Evolutionary conservation across 2,888 invertebrate genomes (phyloP).

Genomic region (Volucella bombylans): DNA sequence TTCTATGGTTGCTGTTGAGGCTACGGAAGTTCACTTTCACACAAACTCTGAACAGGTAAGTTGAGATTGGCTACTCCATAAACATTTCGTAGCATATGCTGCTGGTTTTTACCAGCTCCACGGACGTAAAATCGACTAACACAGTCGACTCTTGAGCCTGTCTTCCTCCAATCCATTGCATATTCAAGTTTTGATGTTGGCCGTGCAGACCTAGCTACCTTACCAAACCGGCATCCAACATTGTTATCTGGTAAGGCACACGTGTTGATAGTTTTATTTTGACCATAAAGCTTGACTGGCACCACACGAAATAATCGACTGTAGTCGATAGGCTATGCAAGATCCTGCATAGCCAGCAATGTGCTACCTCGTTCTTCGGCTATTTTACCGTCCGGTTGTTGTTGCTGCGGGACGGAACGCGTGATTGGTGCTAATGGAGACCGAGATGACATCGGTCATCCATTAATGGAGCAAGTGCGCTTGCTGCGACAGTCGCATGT

Average conservation of each 20-base stretch:
- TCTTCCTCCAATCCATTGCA: background rate
- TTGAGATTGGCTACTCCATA: background rate
- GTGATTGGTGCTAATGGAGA: slow-evolving; percentile 2
- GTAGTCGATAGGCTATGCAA: too few species aligned
- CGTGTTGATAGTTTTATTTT: background rate
- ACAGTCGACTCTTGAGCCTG: too few species aligned
- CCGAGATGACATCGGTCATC: slow-evolving; percentile 27
- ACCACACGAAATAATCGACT: background rate
- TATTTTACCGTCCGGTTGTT: background rate
- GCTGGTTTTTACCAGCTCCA: background rate
- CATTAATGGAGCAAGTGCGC: slow-evolving; percentile 9
- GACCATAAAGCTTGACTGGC: background rate
- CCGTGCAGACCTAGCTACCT: too few species aligned
- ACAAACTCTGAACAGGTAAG: too few species aligned
- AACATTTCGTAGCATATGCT: background rate
- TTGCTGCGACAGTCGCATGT: slow-evolving; percentile 11
- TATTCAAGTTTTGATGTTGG: background rate
- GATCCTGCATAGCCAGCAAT: too few species aligned
- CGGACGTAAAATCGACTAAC: background rate
- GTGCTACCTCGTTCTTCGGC: background rate
- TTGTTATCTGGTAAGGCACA: too few species aligned
- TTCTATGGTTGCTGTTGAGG: background rate
- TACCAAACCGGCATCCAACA: too few species aligned
- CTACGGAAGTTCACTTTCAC: background rate
- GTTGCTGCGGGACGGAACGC: background rate